These are phyloP conservation scores for Mormyrus lacerda DNA, from an alignment of 2,113 vertebrate species.

Conservation along the genomic window DNA sequence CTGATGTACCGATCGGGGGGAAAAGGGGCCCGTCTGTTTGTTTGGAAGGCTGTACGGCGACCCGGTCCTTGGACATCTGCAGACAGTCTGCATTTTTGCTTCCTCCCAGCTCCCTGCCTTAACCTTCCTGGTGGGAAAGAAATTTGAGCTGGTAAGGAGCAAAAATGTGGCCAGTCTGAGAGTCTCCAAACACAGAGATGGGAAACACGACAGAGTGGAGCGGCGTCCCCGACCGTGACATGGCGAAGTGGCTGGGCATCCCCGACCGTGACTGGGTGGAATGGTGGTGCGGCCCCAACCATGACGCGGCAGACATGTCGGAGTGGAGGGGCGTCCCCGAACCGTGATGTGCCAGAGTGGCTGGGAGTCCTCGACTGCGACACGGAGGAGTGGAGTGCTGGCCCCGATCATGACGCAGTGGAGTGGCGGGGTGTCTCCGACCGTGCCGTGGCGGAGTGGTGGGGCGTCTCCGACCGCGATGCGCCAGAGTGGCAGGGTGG, in stretches of 20 bases:
- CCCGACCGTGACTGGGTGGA: too few relatives aligned
- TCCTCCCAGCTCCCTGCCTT: background rate
- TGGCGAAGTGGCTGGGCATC: too few relatives aligned
- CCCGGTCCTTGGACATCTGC: background rate
- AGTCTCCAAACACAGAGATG: background rate
- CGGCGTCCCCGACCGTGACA: background rate
- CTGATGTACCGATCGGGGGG: background rate
- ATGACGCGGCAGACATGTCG: fast-evolving
- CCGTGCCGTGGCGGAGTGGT: too few relatives aligned
- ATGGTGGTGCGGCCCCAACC: too few relatives aligned
- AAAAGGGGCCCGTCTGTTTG: background rate
- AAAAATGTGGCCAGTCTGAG: background rate
- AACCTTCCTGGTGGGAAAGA: background rate
- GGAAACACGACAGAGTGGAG: background rate
- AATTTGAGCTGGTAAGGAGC: background rate
- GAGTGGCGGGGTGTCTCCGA: too few relatives aligned
- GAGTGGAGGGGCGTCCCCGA: too few relatives aligned
- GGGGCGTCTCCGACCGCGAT: too few relatives aligned
- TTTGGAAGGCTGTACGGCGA: background rate
- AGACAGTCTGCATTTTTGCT: background rate
- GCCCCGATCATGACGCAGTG: too few relatives aligned
- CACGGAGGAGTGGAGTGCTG: too few relatives aligned
- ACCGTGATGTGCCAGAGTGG: too few relatives aligned
- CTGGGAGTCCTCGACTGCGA: background rate
- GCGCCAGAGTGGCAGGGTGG: too few relatives aligned